Conservation (phyloP, 2,113 vertebrate genomes). For the Riparia riparia region DNA sequence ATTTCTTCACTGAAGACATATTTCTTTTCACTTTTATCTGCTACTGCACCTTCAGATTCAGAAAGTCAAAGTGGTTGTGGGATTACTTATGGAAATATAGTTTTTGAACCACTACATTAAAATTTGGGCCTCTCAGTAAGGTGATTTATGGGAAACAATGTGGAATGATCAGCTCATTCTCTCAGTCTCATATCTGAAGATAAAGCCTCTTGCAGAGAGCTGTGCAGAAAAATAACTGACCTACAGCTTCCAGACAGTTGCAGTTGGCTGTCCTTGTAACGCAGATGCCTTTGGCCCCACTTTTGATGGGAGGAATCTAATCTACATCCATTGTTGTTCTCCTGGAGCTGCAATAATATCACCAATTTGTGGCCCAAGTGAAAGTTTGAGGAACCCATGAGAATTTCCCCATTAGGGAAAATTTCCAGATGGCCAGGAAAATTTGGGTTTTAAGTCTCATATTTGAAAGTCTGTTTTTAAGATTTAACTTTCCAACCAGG, state of each 20-base stretch:
- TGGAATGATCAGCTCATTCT: not conserved
- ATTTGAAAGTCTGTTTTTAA: not conserved
- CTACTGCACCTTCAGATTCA: not conserved
- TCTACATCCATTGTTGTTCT: not conserved
- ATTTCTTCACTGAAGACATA: not conserved
- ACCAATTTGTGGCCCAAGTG: not conserved
- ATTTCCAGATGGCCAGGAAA: not conserved
- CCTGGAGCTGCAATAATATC: not conserved
- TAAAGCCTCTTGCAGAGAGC: not conserved
- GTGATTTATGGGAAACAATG: not conserved
- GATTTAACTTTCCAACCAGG: not conserved
- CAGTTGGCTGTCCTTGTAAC: fast-evolving
- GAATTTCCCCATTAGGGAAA: not conserved
- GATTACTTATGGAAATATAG: not conserved
- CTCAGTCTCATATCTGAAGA: not conserved
- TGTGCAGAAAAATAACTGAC: not conserved
- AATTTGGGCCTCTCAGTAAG: not conserved
- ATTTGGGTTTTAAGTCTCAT: not conserved
- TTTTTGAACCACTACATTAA: not conserved
- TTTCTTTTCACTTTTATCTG: not conserved
- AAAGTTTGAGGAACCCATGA: not conserved
- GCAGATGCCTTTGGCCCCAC: not conserved
- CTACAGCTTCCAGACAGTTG: not conserved
- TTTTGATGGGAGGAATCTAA: not conserved
- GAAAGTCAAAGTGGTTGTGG: not conserved